Evolutionary conservation across 2,113 vertebrate species (phyloP), one percentile per base, ranked within the genome.

Genomic region (Pogonocichla stellata): DNA sequence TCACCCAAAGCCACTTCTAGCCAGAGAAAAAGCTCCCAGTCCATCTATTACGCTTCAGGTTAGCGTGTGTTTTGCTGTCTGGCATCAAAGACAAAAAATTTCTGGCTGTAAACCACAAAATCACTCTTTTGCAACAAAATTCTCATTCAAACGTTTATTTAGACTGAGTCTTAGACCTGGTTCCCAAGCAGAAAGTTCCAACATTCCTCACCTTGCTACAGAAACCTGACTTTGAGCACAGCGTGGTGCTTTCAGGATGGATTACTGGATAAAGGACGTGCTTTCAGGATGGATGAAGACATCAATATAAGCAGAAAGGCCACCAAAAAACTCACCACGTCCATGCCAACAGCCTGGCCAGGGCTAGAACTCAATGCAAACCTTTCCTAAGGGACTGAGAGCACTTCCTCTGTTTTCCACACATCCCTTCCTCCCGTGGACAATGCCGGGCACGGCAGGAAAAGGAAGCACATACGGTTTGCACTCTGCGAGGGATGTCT

Each of bases 381-480:
- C 12, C 67, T 78, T 80, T 86, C 95, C 93, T 85, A 38, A 58
- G 72, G 88, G 85, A 62, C 54, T 15, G 70, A 79, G 73, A 89
- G 80, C 60, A 11, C 19, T 92, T 96, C 92, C 93, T 86, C 69
- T 84, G 77, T 57, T 95, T 89, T 57, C 87, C 6, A 10, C 64
- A n/a, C 33, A 36, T 80, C 51, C 78, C 38, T 92, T 94, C 93
- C 87, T 95, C 87, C 3, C 2, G 4, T 0, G 64, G 92, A 91
- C 93, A 95, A 91, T 40, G 19, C 62, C 0, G 28, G 90, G 93
- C 91, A 87, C 0, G 10, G 84, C 94, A 96, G 89, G 95, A 88
- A 93, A 88, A 80, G 90, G 94, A 95, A 96, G 56, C 40, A 2
- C 90, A 56, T 24, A 45, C 17, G 61, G 77, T 64, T 92, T 85